These are phyloP conservation scores for Drosophila gaucha DNA, from an alignment of 2,888 invertebrate genomes.

Conservation along the genomic window DNA sequence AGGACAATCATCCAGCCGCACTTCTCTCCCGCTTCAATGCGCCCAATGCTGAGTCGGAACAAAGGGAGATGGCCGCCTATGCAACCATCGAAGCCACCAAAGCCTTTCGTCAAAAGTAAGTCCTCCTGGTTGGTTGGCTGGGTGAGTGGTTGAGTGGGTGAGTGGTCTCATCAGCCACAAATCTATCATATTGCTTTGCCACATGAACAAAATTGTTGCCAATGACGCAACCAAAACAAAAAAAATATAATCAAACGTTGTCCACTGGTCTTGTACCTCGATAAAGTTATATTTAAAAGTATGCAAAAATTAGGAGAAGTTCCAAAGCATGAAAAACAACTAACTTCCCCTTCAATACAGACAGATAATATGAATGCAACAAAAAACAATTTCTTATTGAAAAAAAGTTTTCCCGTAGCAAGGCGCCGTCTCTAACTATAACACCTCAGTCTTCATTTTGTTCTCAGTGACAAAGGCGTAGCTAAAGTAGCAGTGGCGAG, in stretches of 20 bases:
- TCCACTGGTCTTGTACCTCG: too few species aligned
- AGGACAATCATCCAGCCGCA: constrained; percentile 83
- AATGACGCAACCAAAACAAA: constrained; percentile 39
- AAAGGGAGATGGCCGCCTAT: constrained; percentile 83
- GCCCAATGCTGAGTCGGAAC: constrained; percentile 75
- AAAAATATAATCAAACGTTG: neutral
- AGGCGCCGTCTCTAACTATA: too few species aligned
- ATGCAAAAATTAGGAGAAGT: too few species aligned
- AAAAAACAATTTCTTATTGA: too few species aligned
- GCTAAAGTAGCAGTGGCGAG: too few species aligned
- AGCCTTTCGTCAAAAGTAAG: constrained; percentile 84
- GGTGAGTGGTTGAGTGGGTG: neutral
- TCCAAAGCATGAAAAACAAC: too few species aligned
- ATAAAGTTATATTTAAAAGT: too few species aligned
- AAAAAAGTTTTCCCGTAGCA: too few species aligned
- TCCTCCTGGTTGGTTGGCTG: constrained; percentile 31
- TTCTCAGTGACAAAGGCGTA: too few species aligned
- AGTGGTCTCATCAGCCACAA: constrained; percentile 25
- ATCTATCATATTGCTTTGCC: constrained; percentile 25
- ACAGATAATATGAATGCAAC: too few species aligned
- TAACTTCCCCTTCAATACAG: too few species aligned
- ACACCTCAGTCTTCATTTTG: too few species aligned
- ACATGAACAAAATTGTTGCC: constrained; percentile 57
- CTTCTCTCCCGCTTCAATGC: constrained; percentile 84
- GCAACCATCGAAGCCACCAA: constrained; percentile 84